Evolutionary conservation across 2,888 invertebrate species (phyloP), one percentile per base, ranked within the genome.

Genomic region (Chrysopilus asiliformis): DNA sequence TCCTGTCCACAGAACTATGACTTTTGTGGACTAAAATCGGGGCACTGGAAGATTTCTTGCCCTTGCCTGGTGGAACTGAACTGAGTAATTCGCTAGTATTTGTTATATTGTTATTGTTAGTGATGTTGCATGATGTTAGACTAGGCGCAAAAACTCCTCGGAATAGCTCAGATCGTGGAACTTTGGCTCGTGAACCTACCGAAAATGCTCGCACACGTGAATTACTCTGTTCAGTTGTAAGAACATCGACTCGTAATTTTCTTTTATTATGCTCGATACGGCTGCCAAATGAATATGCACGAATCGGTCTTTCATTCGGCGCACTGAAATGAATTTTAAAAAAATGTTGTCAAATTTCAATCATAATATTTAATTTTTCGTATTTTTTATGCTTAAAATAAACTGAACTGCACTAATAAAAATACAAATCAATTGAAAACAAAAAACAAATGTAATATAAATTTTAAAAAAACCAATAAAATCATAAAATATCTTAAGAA

Each of bases 231-330:
- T 68, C 70, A 12, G 56, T 53, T 6, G 65, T 64, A 34, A 61
- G 53, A 24, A 58, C 59, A 43, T 56, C 63, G 39, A 65, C 53
- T n/a, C 63, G 59, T 36, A 67, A 64, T 46, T 65, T 66, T 51
- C 70, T 66, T 56, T 70, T 73, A 7, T 66, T 66, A 40, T 71
- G 68, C 45, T 80, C 79, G 3, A 82, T 79, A 46, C 79, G 72
- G 36, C 85, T 86, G 15, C 89, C 89, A 44, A 89, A 80, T 17
- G 87, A 87, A 64, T 86, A 87, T 2, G 87, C 79, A 46, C 86
- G 70, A 34, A 75, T 69, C n/a, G 82, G 82, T 47, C 70, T 67
- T 47, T 60, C 64, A 8, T 36, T 42, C 37, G 46, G 56, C 37
- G 49, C 54, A 36, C 53, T 66, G 28, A n/a, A n/a, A n/a, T n/a